phyloP scores from a whole-genome alignment of 2,797 vertebrate species.

The Neosilurus mollespiculum region DNA sequence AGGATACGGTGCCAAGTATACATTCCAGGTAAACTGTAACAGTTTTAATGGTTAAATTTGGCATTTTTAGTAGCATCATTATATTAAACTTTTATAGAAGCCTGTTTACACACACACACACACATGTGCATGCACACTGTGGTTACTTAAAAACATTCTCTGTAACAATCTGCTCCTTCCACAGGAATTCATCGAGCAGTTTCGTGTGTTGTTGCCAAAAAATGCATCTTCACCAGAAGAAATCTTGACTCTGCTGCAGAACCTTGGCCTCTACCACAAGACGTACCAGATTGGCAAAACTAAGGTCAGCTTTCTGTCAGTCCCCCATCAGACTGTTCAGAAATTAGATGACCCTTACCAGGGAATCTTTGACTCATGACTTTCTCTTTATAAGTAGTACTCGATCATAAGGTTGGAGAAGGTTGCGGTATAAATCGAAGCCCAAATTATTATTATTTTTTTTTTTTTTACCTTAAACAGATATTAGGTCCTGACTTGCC shows the following conservation, averaged over 20 bases:
- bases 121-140: too few species aligned
- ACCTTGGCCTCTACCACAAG: constrained; percentile 80
- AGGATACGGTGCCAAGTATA: constrained; percentile 96
- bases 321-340: background rate
- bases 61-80: background rate
- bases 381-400: background rate
- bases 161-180: background rate
- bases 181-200: constrained; percentile 92
- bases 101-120: too few species aligned
- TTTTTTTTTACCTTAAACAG: background rate
- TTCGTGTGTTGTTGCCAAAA: constrained; percentile 90
- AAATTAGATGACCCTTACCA: background rate
- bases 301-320: constrained; percentile 75
- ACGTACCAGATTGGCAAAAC: constrained; percentile 95
- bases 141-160: background rate
- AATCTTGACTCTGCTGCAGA: constrained; percentile 80
- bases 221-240: constrained; percentile 76
- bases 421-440: background rate
- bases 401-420: background rate
- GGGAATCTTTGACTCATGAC: too few species aligned
- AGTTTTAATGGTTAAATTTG: background rate
- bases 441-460: background rate
- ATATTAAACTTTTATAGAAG: background rate
- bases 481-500: background rate
- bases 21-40: constrained; percentile 83